phyloP scores from a whole-genome alignment of 2,888 invertebrate species.

The Miltochrista miniata region DNA sequence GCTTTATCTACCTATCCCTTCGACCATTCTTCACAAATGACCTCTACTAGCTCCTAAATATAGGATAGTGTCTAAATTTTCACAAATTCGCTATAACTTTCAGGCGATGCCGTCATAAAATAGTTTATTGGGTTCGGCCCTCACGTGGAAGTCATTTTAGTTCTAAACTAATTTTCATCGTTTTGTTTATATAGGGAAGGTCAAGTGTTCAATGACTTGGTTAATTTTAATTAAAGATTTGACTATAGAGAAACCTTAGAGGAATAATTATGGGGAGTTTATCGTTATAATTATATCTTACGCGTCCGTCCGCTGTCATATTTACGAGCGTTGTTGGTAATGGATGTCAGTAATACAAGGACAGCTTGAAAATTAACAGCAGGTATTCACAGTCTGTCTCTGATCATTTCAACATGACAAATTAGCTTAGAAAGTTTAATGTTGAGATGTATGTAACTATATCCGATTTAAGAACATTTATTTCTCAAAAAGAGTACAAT shows the following conservation, averaged over 20 bases:
- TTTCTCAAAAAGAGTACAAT: too few species aligned
- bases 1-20: constrained; percentile 1
- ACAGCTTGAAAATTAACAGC: too few species aligned
- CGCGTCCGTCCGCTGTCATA: too few species aligned
- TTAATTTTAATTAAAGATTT: constrained; percentile 5
- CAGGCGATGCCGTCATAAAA: constrained; percentile 27
- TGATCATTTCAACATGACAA: too few species aligned
- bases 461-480: too few species aligned
- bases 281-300: too few species aligned
- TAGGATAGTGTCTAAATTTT: constrained; percentile 15
- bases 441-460: too few species aligned
- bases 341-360: too few species aligned
- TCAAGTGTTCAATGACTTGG: constrained; percentile 1
- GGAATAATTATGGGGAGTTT: too few species aligned
- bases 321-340: too few species aligned
- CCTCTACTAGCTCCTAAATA: constrained; percentile 5
- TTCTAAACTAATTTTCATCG: constrained; percentile 22
- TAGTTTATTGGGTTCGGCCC: constrained; percentile 22
- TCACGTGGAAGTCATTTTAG: constrained; percentile 9
- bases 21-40: background rate
- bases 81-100: constrained; percentile 22
- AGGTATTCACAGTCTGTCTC: too few species aligned
- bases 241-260: background rate
- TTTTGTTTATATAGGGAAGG: constrained; percentile 1
- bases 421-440: too few species aligned